Percentiles rank a stretch among this genome's conserved stretches.
phyloP scores from a whole-genome alignment of 2,888 invertebrate species.

The Pseudanteris insignis region DNA sequence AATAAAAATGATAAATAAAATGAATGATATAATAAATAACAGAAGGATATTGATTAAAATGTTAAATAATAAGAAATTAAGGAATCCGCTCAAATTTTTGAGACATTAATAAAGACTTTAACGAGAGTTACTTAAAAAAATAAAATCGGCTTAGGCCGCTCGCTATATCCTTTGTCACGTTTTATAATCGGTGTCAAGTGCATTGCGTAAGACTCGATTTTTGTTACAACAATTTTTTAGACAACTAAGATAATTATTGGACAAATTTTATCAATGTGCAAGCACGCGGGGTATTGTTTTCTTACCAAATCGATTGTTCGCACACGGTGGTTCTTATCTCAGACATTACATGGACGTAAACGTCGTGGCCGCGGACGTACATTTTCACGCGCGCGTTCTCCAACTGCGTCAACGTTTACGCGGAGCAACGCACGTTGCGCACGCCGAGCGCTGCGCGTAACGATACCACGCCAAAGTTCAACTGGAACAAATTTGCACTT shows the following conservation, averaged over 20 bases:
- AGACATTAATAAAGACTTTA: conserved; percentile 65
- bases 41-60: conserved; percentile 48
- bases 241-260: conserved; percentile 38
- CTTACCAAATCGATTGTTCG: conserved; percentile 19
- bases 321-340: conserved; percentile 22
- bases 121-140: conserved; percentile 60
- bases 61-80: conserved; percentile 48
- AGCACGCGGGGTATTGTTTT: conserved; percentile 36
- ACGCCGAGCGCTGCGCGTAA: conserved; percentile 5
- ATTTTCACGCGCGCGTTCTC: no score
- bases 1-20: no score
- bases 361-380: no score
- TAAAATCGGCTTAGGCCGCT: conserved; percentile 47
- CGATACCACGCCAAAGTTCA: neutral
- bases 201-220: conserved; percentile 32
- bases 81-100: conserved; percentile 61
- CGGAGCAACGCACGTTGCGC: conserved; percentile 6
- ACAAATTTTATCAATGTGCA: conserved; percentile 41
- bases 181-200: conserved; percentile 42
- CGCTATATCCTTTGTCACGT: conserved; percentile 46
- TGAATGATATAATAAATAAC: no score
- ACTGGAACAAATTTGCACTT: no score
- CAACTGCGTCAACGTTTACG: no score
- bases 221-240: conserved; percentile 41
- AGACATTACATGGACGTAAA: no score